phyloP scores from a whole-genome alignment of 2,113 vertebrate species.

The Ochotona curzoniae region DNA sequence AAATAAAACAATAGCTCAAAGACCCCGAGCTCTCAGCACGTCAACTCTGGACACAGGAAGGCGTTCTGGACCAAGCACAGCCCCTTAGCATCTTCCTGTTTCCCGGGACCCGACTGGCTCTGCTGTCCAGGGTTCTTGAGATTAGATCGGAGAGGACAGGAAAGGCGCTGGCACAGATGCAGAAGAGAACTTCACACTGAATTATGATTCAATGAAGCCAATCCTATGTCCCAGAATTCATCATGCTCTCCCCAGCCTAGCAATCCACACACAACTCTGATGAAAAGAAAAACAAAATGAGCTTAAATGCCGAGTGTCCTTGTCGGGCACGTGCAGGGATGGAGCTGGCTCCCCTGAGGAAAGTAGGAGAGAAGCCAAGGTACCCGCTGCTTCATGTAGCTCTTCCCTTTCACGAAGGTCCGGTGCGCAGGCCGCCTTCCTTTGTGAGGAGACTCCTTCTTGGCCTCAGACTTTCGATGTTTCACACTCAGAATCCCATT shows the following conservation, averaged over 20 bases:
- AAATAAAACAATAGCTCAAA: not conserved
- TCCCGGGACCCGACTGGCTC: not conserved
- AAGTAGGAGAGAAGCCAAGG: not conserved
- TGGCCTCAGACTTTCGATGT: constrained; percentile 92
- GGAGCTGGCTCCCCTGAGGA: not conserved
- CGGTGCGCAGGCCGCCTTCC: constrained; percentile 90
- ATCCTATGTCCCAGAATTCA: not conserved
- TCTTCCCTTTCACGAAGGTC: constrained; percentile 94
- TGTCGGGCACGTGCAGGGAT: not conserved
- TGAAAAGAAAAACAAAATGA: constrained; percentile 6
- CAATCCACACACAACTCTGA: not conserved
- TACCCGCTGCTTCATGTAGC: constrained; percentile 93
- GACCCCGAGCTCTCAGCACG: not conserved
- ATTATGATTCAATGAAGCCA: not conserved
- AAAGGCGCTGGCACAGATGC: not conserved
- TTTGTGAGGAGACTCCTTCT: constrained; percentile 78
- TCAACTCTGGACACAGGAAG: not conserved
- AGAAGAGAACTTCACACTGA: not conserved
- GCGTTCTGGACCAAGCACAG: not conserved
- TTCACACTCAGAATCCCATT: constrained; percentile 95
- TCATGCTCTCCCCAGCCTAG: not conserved
- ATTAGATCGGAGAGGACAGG: not conserved
- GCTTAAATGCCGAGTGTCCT: not conserved
- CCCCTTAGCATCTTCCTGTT: not conserved
- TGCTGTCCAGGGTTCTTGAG: not conserved